Base-by-base conservation (phyloP, 2,888 invertebrate species). In the Drosophila peninsularis region DNA sequence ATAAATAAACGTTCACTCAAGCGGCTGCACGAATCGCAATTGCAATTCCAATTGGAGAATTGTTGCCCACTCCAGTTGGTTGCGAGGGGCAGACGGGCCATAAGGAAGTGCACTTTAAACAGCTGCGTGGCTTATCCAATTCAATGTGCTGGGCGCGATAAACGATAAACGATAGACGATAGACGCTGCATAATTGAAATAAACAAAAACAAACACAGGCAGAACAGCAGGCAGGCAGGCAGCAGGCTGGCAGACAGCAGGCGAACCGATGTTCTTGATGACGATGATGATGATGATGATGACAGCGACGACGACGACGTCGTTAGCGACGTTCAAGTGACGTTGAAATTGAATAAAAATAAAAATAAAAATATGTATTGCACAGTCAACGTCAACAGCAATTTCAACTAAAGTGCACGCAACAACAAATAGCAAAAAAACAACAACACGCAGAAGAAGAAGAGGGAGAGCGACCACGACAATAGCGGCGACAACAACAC, bases 401-500 rank as follows among this genome's bases (percentile, higher is more conserved):
- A 89, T 89, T 89, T 89, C 72, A 75, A 55, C 88, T 75, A 83
- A 83, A 89, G 88, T 89, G 89, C 87, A 86, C 79, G 88, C 84
- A 82, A 79, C 83, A 79, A 77, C 82, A 79, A 82, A 79, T 65
- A 67, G 49, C 52, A 58, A 56, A 61, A 30, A 30, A 30, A 30
- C 27, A 66, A 54, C 53, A 61, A 24, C 41, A 73, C 50, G 62
- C 32, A 42, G 17, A 30, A 52, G 21, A 62, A 52, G n/a, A 34
- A 36, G 52, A 62, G 54, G 47, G 34, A 34, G 42, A 36, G 82
- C 79, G 68, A 66, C 70, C 66, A 68, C 81, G 65, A 80, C 67
- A 71, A 49, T 52, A 57, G 47, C 45, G 39, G 39, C 56, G 56
- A 74, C 69, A 87, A 81, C 68, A 89, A 87, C 83, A 87, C 89